Evolutionary conservation across 64 coral and sea anemone species (phyloP).

Genomic region (Platygyra sinensis): DNA sequence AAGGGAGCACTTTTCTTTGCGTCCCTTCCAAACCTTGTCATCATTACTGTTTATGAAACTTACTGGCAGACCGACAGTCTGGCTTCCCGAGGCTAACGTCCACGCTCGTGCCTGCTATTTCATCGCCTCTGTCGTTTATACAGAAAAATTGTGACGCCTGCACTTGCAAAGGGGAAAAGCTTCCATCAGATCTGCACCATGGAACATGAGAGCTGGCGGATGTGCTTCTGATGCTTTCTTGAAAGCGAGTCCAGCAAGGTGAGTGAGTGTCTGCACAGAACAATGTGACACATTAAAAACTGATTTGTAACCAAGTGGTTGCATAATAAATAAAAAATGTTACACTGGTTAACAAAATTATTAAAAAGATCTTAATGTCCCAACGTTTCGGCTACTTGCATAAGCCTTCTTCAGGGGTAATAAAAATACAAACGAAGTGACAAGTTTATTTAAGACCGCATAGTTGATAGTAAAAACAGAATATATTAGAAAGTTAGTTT

Average conservation of each 20-base stretch:
- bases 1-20: background rate
- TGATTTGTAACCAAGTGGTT: no score
- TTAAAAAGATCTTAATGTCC: no score
- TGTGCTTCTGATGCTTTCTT: background rate
- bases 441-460: no score
- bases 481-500: no score
- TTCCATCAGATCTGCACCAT: slow-evolving; percentile 55
- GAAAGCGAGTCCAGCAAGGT: slow-evolving; percentile 51
- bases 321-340: no score
- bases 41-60: background rate
- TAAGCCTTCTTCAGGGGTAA: no score
- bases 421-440: no score
- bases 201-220: slow-evolving; percentile 38
- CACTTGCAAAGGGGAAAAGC: slow-evolving; percentile 54
- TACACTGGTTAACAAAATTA: no score
- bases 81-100: slow-evolving; percentile 32
- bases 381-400: no score
- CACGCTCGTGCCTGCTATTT: slow-evolving; percentile 55
- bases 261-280: slow-evolving; percentile 11
- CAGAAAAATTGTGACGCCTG: slow-evolving; percentile 73
- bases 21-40: background rate
- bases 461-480: no score
- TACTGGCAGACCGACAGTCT: slow-evolving; percentile 51
- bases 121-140: slow-evolving; percentile 50
- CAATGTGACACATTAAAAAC: background rate